These are phyloP conservation scores for Plectropomus leopardus DNA, from an alignment of 2,113 vertebrate genomes.

Conservation along the genomic window DNA sequence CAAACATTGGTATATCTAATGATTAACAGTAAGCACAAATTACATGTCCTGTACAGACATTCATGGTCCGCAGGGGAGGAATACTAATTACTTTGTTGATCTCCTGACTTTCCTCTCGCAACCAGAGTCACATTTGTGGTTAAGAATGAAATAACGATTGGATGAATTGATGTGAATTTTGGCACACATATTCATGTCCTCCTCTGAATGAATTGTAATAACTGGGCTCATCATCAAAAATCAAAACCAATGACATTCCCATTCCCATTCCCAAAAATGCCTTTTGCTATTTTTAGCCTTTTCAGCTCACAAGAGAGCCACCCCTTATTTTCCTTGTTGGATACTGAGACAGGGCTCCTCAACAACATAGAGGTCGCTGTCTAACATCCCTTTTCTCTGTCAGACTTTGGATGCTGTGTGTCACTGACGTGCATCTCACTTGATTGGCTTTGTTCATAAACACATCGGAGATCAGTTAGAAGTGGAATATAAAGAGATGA, in stretches of 20 bases:
- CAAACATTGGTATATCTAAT: neutral
- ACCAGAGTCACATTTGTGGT: neutral
- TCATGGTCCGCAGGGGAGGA: neutral
- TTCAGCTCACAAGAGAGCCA: neutral
- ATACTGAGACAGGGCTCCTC: neutral
- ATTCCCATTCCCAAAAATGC: too few relatives aligned
- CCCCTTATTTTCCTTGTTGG: neutral
- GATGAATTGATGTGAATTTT: neutral
- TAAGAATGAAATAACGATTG: neutral
- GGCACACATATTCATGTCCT: too few relatives aligned
- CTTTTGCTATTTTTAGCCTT: conserved; percentile 28
- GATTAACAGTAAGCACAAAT: too few relatives aligned
- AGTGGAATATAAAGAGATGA: neutral
- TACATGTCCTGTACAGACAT: neutral
- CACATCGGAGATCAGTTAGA: neutral
- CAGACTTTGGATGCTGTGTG: neutral
- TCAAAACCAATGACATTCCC: neutral
- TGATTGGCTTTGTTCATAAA: neutral
- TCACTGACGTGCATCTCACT: neutral
- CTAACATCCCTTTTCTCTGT: neutral
- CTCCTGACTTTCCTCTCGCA: too few relatives aligned
- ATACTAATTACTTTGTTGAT: too few relatives aligned
- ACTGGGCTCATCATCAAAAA: too few relatives aligned
- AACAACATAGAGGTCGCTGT: neutral
- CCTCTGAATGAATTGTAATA: too few relatives aligned